These are phyloP conservation scores for Paratilapia polleni DNA, from an alignment of 2,113 vertebrate genomes.

Conservation along the genomic window DNA sequence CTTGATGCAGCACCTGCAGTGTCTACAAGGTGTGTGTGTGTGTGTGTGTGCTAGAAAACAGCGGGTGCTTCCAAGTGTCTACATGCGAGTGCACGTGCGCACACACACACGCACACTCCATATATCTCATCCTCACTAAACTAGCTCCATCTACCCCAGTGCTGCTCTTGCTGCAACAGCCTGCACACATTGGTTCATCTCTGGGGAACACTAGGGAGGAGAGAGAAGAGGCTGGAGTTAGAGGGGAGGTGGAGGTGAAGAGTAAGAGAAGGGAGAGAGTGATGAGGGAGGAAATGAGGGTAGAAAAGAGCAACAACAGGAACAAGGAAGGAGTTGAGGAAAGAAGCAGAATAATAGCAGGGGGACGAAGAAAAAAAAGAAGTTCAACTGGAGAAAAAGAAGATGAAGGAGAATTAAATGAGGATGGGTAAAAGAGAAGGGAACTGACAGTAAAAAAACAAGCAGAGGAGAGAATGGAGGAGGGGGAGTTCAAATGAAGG, in stretches of 20 bases:
- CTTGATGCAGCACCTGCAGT: slow-evolving; percentile 77
- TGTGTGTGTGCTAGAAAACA: neutral
- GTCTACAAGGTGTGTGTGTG: slow-evolving; percentile 37
- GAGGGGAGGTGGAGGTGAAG: slow-evolving; percentile 42
- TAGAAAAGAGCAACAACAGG: neutral
- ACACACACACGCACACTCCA: neutral
- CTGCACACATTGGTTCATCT: slow-evolving; percentile 62
- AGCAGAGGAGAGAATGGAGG: slow-evolving; percentile 15
- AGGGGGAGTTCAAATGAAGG: slow-evolving; percentile 37
- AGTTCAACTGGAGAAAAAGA: neutral
- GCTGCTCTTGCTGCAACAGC: slow-evolving; percentile 67
- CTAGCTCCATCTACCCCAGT: slow-evolving; percentile 56
- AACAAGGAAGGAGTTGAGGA: neutral
- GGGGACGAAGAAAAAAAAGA: neutral
- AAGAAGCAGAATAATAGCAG: neutral
- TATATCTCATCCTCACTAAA: slow-evolving; percentile 49
- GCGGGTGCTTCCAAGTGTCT: slow-evolving; percentile 13
- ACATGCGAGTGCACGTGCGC: neutral
- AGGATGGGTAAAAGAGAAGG: neutral
- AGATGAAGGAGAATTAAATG: neutral
- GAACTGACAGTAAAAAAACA: neutral
- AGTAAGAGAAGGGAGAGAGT: slow-evolving; percentile 6
- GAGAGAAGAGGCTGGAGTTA: slow-evolving; percentile 16
- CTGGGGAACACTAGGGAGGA: slow-evolving; percentile 51
- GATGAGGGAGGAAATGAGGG: slow-evolving; percentile 35